A percentile compares a stretch with the other conserved stretches of the same genome.
Conservation (phyloP, 2,888 invertebrate genomes). For the Ennomos fuscantarius region DNA sequence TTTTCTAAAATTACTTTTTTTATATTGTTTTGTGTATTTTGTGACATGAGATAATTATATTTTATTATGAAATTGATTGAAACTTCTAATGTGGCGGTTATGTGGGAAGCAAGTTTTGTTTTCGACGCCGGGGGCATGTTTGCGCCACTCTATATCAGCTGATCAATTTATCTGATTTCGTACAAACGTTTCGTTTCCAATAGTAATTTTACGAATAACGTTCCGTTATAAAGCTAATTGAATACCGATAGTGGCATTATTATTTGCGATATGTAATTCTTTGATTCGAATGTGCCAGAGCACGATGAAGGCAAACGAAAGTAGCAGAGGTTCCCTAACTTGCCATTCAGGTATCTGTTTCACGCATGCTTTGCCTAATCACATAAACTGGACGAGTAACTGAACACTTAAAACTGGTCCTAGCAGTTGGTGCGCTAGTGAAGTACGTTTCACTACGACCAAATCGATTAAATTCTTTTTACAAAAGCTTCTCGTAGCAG, state of each 20-base stretch:
- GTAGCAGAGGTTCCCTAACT: constrained; percentile 42
- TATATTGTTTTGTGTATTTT: constrained; percentile 47
- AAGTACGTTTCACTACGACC: constrained; percentile 59
- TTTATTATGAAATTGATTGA: constrained; percentile 49
- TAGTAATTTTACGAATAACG: constrained; percentile 45
- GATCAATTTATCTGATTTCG: constrained; percentile 38
- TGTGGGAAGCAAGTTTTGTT: constrained; percentile 20
- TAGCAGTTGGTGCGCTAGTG: constrained; percentile 59
- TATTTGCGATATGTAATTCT: constrained; percentile 64
- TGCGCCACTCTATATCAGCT: constrained; percentile 15
- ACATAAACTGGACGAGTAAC: constrained; percentile 80
- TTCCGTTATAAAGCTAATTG: constrained; percentile 53
- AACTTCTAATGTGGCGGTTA: constrained; percentile 41
- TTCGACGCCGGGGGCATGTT: background rate
- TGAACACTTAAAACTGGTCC: constrained; percentile 81
- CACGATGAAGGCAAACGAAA: constrained; percentile 44
- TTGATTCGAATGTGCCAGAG: constrained; percentile 52
- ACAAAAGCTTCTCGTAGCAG: constrained; percentile 64
- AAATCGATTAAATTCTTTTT: constrained; percentile 62
- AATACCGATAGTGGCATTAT: constrained; percentile 53
- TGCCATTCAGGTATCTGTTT: constrained; percentile 74
- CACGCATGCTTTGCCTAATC: constrained; percentile 81
- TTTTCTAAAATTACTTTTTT: constrained; percentile 63
- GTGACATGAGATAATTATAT: constrained; percentile 59
- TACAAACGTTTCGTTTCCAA: constrained; percentile 21